These are phyloP conservation scores for Nasonia vitripennis DNA, from an alignment of 1,140 invertebrate genomes.

Conservation along the genomic window DNA sequence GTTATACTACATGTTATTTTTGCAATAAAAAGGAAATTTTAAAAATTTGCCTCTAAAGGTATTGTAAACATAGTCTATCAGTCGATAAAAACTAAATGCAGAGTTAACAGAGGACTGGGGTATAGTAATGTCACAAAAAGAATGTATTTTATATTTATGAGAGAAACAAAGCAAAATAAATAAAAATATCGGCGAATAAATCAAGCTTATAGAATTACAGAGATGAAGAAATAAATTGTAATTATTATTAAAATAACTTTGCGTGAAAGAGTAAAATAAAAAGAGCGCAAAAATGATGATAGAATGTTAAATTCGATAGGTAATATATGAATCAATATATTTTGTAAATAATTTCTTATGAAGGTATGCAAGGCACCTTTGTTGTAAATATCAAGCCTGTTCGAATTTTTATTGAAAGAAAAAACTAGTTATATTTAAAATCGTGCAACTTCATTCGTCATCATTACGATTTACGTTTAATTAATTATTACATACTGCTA, in stretches of 20 bases:
- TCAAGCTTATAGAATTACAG: slow-evolving; percentile 63
- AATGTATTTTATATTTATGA: slow-evolving; percentile 70
- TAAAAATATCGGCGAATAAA: slow-evolving; percentile 58
- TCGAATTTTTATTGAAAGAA: slow-evolving; percentile 71
- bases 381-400: slow-evolving; percentile 69
- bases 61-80: slow-evolving; percentile 62
- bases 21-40: neutral
- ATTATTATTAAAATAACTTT: slow-evolving; percentile 59
- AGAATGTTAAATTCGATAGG: slow-evolving; percentile 71
- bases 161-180: slow-evolving; percentile 54
- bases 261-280: slow-evolving; percentile 54
- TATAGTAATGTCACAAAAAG: slow-evolving; percentile 58
- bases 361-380: slow-evolving; percentile 66
- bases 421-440: slow-evolving; percentile 62
- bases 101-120: slow-evolving; percentile 57
- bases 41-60: neutral
- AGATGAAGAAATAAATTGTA: slow-evolving; percentile 61
- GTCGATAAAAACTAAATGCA: slow-evolving; percentile 55
- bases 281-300: slow-evolving; percentile 50
- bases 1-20: neutral
- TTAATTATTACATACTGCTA: slow-evolving; percentile 62
- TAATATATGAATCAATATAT: slow-evolving; percentile 74
- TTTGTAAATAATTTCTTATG: slow-evolving; percentile 75
- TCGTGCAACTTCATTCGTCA: slow-evolving; percentile 66
- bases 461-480: slow-evolving; percentile 63